Evolutionary conservation across 2,888 invertebrate species (phyloP).

Genomic region (Dichetophora obliterata): DNA sequence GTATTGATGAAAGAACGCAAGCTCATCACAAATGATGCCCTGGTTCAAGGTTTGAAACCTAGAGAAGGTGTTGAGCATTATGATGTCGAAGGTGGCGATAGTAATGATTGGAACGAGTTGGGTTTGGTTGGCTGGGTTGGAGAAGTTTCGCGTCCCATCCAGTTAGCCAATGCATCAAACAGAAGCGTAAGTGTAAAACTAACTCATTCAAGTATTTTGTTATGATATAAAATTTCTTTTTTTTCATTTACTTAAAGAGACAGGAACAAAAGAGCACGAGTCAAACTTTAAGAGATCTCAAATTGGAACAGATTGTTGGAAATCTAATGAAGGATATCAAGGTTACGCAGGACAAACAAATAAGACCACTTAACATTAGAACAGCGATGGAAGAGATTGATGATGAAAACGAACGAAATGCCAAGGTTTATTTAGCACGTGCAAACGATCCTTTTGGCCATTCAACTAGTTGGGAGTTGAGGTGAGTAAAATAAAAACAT

Average conservation of each 20-base stretch:
- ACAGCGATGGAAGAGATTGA: slow-evolving; percentile 7
- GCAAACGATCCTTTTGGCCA: slow-evolving; percentile 68
- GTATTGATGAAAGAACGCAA: slow-evolving; percentile 42
- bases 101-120: slow-evolving; percentile 58
- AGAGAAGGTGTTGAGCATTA: background rate
- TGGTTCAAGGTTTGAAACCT: background rate
- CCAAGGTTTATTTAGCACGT: slow-evolving; percentile 64
- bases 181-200: slow-evolving; percentile 42
- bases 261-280: background rate
- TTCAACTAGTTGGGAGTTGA: slow-evolving; percentile 66
- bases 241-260: background rate
- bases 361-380: background rate
- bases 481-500: slow-evolving; percentile 47
- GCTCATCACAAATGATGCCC: slow-evolving; percentile 25
- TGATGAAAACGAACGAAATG: slow-evolving; percentile 40
- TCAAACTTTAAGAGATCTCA: background rate
- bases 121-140: slow-evolving; percentile 67
- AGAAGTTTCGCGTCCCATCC: slow-evolving; percentile 47
- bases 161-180: background rate
- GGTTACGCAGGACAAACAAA: background rate
- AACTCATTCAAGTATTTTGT: background rate
- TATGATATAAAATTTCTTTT: background rate
- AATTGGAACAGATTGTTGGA: slow-evolving; percentile 4
- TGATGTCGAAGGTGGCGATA: slow-evolving; percentile 33
- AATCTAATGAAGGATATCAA: background rate